These are phyloP conservation scores for Furnarius figulus DNA, from an alignment of 2,113 vertebrate genomes.

Conservation along the genomic window DNA sequence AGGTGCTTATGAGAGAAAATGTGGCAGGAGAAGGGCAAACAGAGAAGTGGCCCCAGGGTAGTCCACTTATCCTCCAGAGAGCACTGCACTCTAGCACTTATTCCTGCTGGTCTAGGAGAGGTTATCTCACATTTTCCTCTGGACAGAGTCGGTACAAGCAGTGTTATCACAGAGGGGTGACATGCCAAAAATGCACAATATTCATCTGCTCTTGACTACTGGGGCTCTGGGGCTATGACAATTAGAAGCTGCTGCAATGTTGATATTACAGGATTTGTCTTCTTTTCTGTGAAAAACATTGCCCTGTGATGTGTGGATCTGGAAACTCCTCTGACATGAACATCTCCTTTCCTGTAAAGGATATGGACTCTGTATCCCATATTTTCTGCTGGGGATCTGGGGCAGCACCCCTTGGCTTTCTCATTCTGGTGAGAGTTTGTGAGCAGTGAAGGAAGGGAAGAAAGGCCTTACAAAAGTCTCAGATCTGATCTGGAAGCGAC, in stretches of 20 bases:
- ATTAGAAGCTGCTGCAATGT: not conserved
- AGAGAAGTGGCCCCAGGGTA: not conserved
- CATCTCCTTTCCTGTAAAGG: not conserved
- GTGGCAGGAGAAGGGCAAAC: not conserved
- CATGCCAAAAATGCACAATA: not conserved
- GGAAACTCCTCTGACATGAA: not conserved
- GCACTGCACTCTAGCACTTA: rapidly evolving
- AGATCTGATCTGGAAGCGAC: not conserved
- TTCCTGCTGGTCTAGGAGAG: not conserved
- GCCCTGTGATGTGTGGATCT: not conserved
- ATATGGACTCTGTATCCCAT: rapidly evolving
- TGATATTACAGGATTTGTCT: not conserved
- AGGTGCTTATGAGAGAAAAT: not conserved
- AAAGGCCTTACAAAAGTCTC: not conserved
- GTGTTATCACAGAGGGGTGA: not conserved
- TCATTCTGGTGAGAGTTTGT: not conserved
- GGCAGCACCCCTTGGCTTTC: not conserved
- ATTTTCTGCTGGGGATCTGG: not conserved
- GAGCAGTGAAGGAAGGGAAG: not conserved
- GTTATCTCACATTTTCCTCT: not conserved
- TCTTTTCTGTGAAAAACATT: not conserved
- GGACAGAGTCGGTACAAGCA: rapidly evolving
- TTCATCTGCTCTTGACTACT: not conserved
- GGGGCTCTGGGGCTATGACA: not conserved
- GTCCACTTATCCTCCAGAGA: not conserved